Conservation (phyloP, 2,888 invertebrate species). For the Tridacna crocea region DNA sequence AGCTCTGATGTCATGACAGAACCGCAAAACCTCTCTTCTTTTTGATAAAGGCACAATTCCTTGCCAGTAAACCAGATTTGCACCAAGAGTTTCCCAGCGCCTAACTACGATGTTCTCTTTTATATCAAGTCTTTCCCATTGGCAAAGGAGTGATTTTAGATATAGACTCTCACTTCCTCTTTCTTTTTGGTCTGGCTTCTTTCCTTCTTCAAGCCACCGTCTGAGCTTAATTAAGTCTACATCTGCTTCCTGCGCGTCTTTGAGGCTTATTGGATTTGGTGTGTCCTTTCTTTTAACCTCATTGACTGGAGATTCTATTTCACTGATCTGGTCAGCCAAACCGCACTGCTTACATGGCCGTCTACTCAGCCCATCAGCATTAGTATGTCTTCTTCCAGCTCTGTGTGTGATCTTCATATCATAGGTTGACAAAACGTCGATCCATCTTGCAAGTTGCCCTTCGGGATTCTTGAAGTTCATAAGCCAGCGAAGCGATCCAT, state of each 20-base stretch:
- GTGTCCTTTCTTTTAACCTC: not conserved
- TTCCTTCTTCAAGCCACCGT: not conserved
- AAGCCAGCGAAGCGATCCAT: conserved; percentile 32
- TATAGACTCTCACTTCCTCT: not conserved
- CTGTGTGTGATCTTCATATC: conserved; percentile 23
- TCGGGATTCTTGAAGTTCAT: conserved; percentile 41
- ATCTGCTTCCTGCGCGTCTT: not conserved
- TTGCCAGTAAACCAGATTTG: not conserved
- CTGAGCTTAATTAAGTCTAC: not conserved
- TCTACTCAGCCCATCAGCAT: conserved; percentile 25
- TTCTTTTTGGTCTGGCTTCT: not conserved
- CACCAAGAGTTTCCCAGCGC: conserved; percentile 6
- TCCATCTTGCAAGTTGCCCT: no score
- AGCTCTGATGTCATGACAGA: conserved; percentile 23
- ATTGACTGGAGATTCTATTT: not conserved
- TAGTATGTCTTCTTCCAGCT: conserved; percentile 14
- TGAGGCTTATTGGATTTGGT: not conserved
- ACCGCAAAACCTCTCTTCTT: conserved; percentile 12
- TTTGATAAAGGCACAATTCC: conserved; percentile 15
- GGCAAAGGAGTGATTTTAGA: not conserved
- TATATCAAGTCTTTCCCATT: conserved; percentile 7
- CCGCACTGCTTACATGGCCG: conserved; percentile 35
- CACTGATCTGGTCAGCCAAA: not conserved
- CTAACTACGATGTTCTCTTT: conserved; percentile 7
- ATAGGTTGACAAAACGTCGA: conserved; percentile 11